A percentile compares a stretch with the other conserved stretches of the same genome.
Conservation (phyloP, 2,888 invertebrate genomes). For the Unio pictorum region DNA sequence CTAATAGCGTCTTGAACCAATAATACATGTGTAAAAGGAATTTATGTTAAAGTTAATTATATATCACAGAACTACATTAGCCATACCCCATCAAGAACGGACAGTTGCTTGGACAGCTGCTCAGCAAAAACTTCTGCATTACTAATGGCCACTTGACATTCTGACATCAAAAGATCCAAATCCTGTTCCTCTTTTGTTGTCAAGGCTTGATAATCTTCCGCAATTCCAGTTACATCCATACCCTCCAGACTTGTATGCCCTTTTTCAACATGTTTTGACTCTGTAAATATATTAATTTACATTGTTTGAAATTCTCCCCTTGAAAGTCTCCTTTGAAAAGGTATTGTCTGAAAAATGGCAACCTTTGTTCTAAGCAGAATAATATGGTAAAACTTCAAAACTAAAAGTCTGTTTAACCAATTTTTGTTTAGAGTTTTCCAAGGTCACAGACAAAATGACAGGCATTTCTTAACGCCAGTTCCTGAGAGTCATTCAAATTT, state of each 20-base stretch:
- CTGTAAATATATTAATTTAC: not conserved
- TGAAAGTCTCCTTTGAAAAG: no score
- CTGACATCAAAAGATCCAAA: constrained; percentile 85
- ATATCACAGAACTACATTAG: not conserved
- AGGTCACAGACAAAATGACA: no score
- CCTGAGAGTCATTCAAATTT: no score
- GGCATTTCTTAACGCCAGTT: no score
- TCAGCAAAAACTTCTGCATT: constrained; percentile 84
- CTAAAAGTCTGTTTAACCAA: no score
- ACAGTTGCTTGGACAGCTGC: constrained; percentile 86
- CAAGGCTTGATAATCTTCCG: constrained; percentile 83
- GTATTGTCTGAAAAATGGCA: no score
- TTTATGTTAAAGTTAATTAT: not conserved
- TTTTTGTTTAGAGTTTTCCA: no score
- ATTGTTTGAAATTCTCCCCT: not conserved
- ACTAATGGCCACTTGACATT: constrained; percentile 90
- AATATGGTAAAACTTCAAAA: no score
- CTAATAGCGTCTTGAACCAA: not conserved
- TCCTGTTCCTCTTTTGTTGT: constrained; percentile 89
- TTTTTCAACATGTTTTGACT: constrained; percentile 9
- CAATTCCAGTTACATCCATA: constrained; percentile 55
- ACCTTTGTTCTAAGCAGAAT: no score
- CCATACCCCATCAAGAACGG: constrained; percentile 85
- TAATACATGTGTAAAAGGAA: not conserved
- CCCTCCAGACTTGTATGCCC: constrained; percentile 45